A percentile compares a stretch with the other conserved stretches of the same genome.
These are phyloP conservation scores for Clostera curtula DNA, from an alignment of 2,888 invertebrate genomes.

Conservation along the genomic window DNA sequence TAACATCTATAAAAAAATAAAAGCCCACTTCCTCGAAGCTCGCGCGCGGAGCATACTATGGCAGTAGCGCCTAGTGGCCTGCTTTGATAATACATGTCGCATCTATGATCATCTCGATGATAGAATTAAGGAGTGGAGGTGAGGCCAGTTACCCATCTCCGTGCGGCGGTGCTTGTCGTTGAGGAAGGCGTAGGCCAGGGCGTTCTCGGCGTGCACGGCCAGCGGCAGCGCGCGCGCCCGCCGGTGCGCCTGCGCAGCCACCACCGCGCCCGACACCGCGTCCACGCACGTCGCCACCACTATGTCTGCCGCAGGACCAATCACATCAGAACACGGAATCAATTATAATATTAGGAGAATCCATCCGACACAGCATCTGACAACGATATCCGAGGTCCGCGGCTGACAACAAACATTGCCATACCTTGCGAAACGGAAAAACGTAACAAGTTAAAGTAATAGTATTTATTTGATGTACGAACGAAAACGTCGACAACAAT, in stretches of 20 bases:
- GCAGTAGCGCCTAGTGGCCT: too few species aligned
- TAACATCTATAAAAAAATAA: too few species aligned
- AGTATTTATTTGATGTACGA: neutral
- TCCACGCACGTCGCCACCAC: slow-evolving; percentile 92
- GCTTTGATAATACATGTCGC: too few species aligned
- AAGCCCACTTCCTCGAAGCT: too few species aligned
- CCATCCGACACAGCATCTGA: too few species aligned
- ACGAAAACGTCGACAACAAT: neutral
- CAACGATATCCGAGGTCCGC: too few species aligned
- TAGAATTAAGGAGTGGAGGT: neutral
- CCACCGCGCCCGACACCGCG: slow-evolving; percentile 90
- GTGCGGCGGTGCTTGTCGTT: slow-evolving; percentile 94
- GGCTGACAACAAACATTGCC: too few species aligned
- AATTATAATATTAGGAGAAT: too few species aligned
- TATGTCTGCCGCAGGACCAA: slow-evolving; percentile 69
- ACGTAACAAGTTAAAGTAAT: neutral
- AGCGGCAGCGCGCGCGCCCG: slow-evolving; percentile 87
- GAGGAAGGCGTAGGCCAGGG: slow-evolving; percentile 94
- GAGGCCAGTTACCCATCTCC: slow-evolving; percentile 81
- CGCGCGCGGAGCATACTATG: too few species aligned
- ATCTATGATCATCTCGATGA: too few species aligned
- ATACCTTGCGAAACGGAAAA: too few species aligned
- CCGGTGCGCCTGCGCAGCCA: slow-evolving; percentile 89
- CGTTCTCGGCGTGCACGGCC: slow-evolving; percentile 95
- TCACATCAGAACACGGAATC: too few species aligned